Evolutionary conservation across 2,797 vertebrate species (phyloP), one percentile per base, ranked within the genome.

Genomic region (Melanotaenia nigrans): DNA sequence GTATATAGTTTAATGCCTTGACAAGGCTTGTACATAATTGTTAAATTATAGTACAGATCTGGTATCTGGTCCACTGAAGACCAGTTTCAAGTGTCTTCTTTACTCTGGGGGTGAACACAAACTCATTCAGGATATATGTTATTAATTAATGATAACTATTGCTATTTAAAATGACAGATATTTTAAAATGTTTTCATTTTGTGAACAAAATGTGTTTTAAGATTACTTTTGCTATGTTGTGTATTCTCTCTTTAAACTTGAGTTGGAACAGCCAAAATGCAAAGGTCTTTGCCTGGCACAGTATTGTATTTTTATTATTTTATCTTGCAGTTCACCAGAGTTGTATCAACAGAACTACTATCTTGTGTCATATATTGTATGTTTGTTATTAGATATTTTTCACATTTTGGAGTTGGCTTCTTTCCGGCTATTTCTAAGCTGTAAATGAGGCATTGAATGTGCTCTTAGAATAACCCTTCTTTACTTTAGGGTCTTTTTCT

Each of bases 371-470:
- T 85, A 84, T 90, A 78, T 68, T 66, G 68, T 90, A 82, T 68
- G 81, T 87, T 89, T 85, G 65, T 84, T 86, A 78, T 76, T 72
- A 85, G 85, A 74, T 78, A 78, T 85, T 91, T 86, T 82, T 58
- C 30, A 89, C 51, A 69, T 85, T 88, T 88, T 83, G 87, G 93
- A 88, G 79, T 88, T 62, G 73, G 87, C 92, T 93, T 92, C 81
- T 83, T 78, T 77, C 78, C 81, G 85, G 58, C 76, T 83, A 77
- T 89, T 69, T 81, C 75, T 67, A 68, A 75, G 82, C 86, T 92
- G 82, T 90, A 90, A 89, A 92, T 91, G 85, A 90, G 81, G 87
- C 81, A 62, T 85, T 91, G 89, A 92, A 92, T 91, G 91, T 93
- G 85, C 80, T 89, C 80, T 78, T 89, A 90, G 85, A 51, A 81